A percentile compares a stretch with the other conserved stretches of the same genome.
phyloP scores from a whole-genome alignment of 1,140 invertebrate genomes.

The Leptopilina boulardi region DNA sequence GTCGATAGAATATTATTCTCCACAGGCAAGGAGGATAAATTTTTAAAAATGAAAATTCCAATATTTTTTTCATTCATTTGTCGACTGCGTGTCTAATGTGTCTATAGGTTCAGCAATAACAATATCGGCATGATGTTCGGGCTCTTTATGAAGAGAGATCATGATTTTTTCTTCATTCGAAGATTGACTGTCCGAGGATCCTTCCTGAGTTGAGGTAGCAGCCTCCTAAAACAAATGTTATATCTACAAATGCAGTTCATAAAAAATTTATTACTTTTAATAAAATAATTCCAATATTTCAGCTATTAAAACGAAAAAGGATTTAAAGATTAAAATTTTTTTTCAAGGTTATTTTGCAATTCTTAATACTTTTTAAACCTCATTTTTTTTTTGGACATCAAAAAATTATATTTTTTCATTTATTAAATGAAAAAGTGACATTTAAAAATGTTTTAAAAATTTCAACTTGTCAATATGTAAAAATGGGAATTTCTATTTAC shows the following conservation, averaged over 20 bases:
- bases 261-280: constrained; percentile 10
- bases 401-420: too few species aligned
- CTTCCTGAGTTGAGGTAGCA: constrained; percentile 79
- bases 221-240: constrained; percentile 75
- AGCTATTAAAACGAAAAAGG: too few species aligned
- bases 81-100: constrained; percentile 62
- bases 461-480: too few species aligned
- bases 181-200: constrained; percentile 78
- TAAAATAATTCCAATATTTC: neutral
- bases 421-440: too few species aligned
- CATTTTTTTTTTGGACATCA: too few species aligned
- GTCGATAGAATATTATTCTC: constrained; percentile 36
- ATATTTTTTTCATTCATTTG: constrained; percentile 66
- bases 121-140: constrained; percentile 65
- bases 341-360: too few species aligned
- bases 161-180: constrained; percentile 83
- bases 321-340: too few species aligned
- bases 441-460: too few species aligned
- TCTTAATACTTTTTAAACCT: too few species aligned
- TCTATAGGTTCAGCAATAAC: constrained; percentile 68
- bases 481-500: too few species aligned
- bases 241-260: constrained; percentile 43
- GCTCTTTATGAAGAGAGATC: constrained; percentile 78
- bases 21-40: neutral
- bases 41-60: constrained; percentile 35